Evolutionary conservation across 1,140 invertebrate genomes (phyloP).

Genomic region (Andrena cerasifolii): DNA sequence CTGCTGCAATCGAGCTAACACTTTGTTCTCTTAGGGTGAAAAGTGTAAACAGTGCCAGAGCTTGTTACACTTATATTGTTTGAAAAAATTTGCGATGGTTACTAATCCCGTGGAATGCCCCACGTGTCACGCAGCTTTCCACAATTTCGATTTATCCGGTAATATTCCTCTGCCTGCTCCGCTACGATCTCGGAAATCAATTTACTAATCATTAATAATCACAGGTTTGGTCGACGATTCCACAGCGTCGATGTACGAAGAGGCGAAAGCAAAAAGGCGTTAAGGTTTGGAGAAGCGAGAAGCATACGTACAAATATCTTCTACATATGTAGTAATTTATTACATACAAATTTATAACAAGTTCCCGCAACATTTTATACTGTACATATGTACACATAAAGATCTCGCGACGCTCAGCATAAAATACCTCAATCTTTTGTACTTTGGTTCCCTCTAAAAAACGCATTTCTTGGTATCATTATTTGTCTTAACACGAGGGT

Average conservation of each 20-base stretch:
- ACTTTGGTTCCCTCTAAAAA: not conserved
- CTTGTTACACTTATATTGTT: conserved; percentile 65
- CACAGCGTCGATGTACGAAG: not conserved
- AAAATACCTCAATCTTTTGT: not conserved
- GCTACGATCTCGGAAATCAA: not conserved
- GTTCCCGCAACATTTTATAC: not conserved
- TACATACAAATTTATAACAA: not conserved
- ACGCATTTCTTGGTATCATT: too few species aligned
- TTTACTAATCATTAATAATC: not conserved
- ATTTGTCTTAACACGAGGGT: too few species aligned
- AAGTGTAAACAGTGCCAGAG: conserved; percentile 67
- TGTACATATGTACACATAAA: not conserved
- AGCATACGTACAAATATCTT: not conserved
- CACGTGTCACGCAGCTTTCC: conserved; percentile 51
- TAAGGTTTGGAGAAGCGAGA: not conserved
- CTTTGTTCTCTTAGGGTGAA: conserved; percentile 62
- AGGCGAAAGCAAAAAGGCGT: not conserved
- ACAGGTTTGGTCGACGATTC: not conserved
- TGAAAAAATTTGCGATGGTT: conserved; percentile 52
- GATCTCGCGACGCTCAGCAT: not conserved
- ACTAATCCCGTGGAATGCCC: conserved; percentile 62
- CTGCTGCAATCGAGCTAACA: conserved; percentile 13
- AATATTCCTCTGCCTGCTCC: not conserved
- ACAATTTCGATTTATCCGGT: conserved; percentile 8
- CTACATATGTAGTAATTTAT: not conserved